Conservation (phyloP, 2,888 invertebrate species). For the Caenorhabditis panamensis region DNA sequence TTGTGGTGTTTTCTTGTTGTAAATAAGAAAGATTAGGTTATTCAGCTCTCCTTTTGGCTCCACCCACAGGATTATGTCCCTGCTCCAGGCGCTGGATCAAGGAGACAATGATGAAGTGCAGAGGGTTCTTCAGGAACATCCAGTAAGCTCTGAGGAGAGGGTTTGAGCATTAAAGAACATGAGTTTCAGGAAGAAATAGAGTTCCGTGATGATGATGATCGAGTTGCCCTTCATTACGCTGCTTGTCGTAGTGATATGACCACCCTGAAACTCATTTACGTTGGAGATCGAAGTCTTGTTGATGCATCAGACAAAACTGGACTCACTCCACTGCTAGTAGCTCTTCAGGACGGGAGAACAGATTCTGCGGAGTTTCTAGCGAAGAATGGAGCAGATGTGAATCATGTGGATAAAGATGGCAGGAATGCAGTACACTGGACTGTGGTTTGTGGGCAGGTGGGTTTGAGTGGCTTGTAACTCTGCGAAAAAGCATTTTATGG, state of each 20-base stretch:
- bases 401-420: slow-evolving; percentile 92
- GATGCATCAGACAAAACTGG: slow-evolving; percentile 93
- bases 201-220: slow-evolving; percentile 73
- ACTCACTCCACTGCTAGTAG: slow-evolving; percentile 94
- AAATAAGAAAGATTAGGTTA: not conserved
- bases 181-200: slow-evolving; percentile 23
- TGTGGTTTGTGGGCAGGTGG: slow-evolving; percentile 84
- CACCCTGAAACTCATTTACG: slow-evolving; percentile 87
- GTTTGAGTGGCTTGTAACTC: not conserved
- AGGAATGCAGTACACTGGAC: slow-evolving; percentile 99
- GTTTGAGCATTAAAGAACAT: not conserved
- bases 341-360: slow-evolving; percentile 93
- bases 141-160: too few relatives aligned
- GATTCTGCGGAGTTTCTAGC: slow-evolving; percentile 90
- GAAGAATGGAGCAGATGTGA: slow-evolving; percentile 90
- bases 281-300: slow-evolving; percentile 89
- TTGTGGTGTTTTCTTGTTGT: not conserved
- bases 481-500: too few relatives aligned
- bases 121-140: slow-evolving; percentile 7
- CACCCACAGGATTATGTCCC: not conserved
- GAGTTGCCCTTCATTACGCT: slow-evolving; percentile 94
- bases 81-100: slow-evolving; percentile 20
- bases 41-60: too few relatives aligned
- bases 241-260: slow-evolving; percentile 86
- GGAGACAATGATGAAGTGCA: not conserved